phyloP scores from a whole-genome alignment of 2,888 invertebrate species.

The Zonitis immaculata region DNA sequence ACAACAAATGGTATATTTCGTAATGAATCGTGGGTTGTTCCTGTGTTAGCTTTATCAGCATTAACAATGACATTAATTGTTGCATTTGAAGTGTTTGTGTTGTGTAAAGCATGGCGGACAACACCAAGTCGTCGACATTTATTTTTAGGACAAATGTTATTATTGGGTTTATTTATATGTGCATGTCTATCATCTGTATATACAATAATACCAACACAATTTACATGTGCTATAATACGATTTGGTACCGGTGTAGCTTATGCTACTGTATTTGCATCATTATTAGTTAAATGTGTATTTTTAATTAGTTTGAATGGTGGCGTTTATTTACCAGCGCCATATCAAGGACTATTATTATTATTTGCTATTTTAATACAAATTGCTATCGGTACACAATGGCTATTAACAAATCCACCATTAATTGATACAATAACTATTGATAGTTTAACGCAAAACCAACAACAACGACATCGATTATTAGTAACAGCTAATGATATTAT shows the following conservation, averaged over 20 bases:
- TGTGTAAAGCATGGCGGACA: conserved; percentile 79
- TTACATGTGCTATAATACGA: conserved; percentile 77
- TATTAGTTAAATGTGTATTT: conserved; percentile 92
- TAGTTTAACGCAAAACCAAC: conserved; percentile 38
- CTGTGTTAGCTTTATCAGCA: conserved; percentile 77
- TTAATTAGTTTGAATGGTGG: conserved; percentile 86
- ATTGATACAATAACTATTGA: conserved; percentile 50
- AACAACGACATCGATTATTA: conserved; percentile 44
- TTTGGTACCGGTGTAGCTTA: conserved; percentile 79
- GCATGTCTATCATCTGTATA: conserved; percentile 75
- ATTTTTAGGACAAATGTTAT: conserved; percentile 80
- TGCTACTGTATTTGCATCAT: conserved; percentile 82
- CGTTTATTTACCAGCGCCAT: conserved; percentile 87
- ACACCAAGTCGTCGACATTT: conserved; percentile 80
- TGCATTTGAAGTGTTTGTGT: conserved; percentile 83
- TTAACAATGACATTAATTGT: conserved; percentile 80
- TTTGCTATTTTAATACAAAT: conserved; percentile 90
- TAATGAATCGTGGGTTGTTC: conserved; percentile 85
- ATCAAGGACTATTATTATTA: conserved; percentile 82
- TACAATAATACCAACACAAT: conserved; percentile 70
- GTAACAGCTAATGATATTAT: conserved; percentile 42
- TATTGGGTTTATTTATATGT: conserved; percentile 77
- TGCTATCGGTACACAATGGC: conserved; percentile 79
- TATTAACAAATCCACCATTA: conserved; percentile 72
- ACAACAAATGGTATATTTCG: conserved; percentile 50